phyloP scores from a whole-genome alignment of 2,797 vertebrate species.

The Hippocampus kuda region DNA sequence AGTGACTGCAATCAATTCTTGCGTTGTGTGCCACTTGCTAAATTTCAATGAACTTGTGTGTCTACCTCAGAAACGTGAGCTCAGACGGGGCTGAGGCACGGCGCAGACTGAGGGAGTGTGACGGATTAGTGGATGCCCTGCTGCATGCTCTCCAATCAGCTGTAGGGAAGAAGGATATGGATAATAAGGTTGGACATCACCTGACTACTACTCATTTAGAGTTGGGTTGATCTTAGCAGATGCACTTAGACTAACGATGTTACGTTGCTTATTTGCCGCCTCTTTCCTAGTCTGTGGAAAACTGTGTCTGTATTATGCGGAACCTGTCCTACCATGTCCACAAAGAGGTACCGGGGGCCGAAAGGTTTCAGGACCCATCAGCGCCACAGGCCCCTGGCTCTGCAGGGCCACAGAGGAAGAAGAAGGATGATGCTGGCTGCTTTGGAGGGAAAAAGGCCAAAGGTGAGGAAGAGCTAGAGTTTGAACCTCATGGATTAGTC shows the following conservation, averaged over 20 bases:
- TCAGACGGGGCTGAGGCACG: conserved; percentile 94
- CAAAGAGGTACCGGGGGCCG: conserved; percentile 95
- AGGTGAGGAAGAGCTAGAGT: conserved; percentile 64
- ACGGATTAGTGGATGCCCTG: conserved; percentile 90
- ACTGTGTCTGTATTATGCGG: conserved; percentile 97
- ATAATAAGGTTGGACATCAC: conserved; percentile 81
- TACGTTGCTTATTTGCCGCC: background rate
- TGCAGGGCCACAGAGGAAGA: conserved; percentile 82
- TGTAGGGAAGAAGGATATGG: conserved; percentile 94
- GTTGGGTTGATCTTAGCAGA: background rate
- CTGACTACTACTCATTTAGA: background rate
- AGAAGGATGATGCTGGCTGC: conserved; percentile 92
- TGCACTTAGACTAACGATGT: background rate
- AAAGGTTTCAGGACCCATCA: conserved; percentile 82
- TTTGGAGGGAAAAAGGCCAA: conserved; percentile 97
- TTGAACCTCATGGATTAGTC: background rate
- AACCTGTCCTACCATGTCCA: conserved; percentile 98
- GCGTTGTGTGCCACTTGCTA: background rate
- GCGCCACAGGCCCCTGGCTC: conserved; percentile 64
- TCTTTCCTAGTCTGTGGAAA: conserved; percentile 86
- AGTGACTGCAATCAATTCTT: background rate
- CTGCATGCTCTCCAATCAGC: conserved; percentile 92
- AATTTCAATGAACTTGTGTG: background rate
- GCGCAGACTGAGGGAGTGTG: conserved; percentile 85
- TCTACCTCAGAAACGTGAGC: conserved; percentile 82